Evolutionary conservation across 2,797 vertebrate genomes (phyloP).

Genomic region (Monodelphis domestica): DNA sequence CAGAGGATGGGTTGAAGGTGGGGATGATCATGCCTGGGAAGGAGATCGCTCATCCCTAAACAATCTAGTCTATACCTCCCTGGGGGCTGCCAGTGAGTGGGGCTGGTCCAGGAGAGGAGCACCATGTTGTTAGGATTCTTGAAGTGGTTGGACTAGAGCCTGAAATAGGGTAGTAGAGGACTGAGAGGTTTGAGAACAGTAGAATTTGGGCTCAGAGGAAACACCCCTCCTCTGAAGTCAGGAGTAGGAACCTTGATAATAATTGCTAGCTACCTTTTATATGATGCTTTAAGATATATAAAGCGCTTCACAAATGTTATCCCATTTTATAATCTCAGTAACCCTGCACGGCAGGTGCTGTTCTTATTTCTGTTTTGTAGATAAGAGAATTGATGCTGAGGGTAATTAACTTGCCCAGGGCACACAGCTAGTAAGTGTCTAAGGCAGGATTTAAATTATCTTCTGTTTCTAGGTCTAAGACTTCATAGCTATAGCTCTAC

Average conservation of each 20-base stretch:
- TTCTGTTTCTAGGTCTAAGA: neutral
- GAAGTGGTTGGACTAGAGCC: neutral
- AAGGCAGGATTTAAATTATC: neutral
- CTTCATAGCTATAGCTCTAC: neutral
- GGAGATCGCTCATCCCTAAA: neutral
- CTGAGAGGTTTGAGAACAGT: neutral
- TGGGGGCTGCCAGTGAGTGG: neutral
- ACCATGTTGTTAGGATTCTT: neutral
- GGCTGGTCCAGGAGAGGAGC: neutral
- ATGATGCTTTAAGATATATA: neutral
- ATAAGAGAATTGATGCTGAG: neutral
- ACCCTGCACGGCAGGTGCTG: neutral
- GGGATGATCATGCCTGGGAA: neutral
- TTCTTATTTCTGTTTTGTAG: neutral
- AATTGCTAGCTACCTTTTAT: no score
- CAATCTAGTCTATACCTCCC: neutral
- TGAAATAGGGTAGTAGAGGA: neutral
- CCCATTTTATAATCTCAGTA: neutral
- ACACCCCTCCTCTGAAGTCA: neutral
- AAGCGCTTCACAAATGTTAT: neutral
- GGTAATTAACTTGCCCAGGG: neutral
- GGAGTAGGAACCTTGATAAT: neutral
- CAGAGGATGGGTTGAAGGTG: neutral
- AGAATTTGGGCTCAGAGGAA: neutral
- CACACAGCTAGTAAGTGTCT: neutral